phyloP scores from a whole-genome alignment of 1,140 invertebrate genomes.

The Anastatus disparis region DNA sequence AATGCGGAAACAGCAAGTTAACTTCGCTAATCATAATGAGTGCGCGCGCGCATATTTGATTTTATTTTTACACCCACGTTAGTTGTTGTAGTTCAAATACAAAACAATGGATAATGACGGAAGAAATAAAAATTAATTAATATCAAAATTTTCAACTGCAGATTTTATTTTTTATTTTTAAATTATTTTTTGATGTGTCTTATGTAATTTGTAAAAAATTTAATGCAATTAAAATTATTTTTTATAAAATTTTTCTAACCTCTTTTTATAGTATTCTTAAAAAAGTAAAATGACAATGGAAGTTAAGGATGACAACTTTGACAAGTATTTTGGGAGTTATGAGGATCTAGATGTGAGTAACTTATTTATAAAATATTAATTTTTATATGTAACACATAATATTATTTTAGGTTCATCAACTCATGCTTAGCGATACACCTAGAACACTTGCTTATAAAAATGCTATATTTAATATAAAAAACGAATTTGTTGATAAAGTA shows the following conservation, averaged over 20 bases:
- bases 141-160: too few relatives aligned
- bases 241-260: background rate
- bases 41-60: background rate
- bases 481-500: conserved; percentile 76
- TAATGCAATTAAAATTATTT: background rate
- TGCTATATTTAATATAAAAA: conserved; percentile 84
- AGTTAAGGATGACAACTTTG: conserved; percentile 33
- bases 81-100: too few relatives aligned
- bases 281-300: conserved; percentile 26
- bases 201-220: background rate
- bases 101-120: too few relatives aligned
- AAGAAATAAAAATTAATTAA: too few relatives aligned
- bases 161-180: background rate
- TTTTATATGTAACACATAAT: conserved; percentile 13
- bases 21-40: background rate
- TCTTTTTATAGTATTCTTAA: background rate
- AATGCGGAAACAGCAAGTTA: background rate
- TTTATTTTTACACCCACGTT: background rate
- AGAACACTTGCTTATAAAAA: conserved; percentile 91
- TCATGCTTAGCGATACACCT: conserved; percentile 87
- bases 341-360: conserved; percentile 55
- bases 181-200: background rate
- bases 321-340: conserved; percentile 56
- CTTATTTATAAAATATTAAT: conserved; percentile 35
- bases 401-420: conserved; percentile 74